A percentile compares a stretch with the other conserved stretches of the same genome.
Conservation (phyloP, 2,113 vertebrate genomes). For the Poeciliopsis retropinna region DNA sequence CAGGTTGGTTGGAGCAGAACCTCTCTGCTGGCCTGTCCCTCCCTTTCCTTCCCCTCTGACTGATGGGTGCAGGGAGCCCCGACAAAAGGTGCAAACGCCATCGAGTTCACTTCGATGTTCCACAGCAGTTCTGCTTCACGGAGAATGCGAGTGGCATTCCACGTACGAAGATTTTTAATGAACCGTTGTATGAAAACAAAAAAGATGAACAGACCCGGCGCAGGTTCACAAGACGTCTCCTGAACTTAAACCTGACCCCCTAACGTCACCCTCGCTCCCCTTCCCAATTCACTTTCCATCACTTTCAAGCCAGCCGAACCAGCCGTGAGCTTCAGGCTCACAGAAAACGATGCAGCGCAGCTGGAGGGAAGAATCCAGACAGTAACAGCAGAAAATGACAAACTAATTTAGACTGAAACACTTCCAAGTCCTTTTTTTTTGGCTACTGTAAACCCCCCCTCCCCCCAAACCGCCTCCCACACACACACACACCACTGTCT, state of each 20-base stretch:
- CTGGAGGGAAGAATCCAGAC: constrained; percentile 15
- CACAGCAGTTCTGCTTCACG: too few relatives aligned
- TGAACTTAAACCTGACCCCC: constrained; percentile 34
- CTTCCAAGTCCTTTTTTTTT: constrained; percentile 52
- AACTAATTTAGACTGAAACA: constrained; percentile 54
- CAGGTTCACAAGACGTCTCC: constrained; percentile 16
- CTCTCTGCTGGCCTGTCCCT: constrained; percentile 27
- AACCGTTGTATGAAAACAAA: not conserved
- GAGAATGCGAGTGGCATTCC: constrained; percentile 5
- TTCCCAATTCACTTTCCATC: constrained; percentile 4
- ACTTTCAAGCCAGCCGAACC: constrained; percentile 25
- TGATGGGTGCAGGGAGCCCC: constrained; percentile 33
- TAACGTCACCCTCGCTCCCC: not conserved
- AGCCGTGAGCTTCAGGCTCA: constrained; percentile 34
- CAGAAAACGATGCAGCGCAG: constrained; percentile 6
- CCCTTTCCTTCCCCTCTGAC: constrained; percentile 25
- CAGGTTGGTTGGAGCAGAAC: constrained; percentile 28
- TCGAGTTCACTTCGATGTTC: constrained; percentile 11
- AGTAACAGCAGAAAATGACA: constrained; percentile 39
- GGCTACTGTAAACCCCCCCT: constrained; percentile 52
- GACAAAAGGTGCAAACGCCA: constrained; percentile 4
- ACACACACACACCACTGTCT: constrained; percentile 41
- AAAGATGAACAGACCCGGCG: constrained; percentile 7
- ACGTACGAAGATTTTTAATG: constrained; percentile 4
- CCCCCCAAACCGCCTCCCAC: constrained; percentile 32